These are phyloP conservation scores for Mesocentrotus franciscanus DNA, from an alignment of 53 echinoderm and acorn worm species.

Conservation along the genomic window DNA sequence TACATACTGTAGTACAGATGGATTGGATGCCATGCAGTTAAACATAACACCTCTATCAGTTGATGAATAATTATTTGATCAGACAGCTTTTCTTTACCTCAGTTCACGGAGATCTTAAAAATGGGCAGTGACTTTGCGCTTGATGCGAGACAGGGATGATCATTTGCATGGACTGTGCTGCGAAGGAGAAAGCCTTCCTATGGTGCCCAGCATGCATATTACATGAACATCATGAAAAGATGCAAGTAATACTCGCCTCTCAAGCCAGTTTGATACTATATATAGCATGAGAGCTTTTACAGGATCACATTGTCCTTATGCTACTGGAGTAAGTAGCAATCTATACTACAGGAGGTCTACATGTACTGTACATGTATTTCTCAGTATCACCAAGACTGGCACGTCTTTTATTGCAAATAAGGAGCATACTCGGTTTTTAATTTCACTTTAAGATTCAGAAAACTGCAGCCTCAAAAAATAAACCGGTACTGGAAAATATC, in stretches of 20 bases:
- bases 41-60: background rate
- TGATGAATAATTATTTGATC: background rate
- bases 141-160: background rate
- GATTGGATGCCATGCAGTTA: background rate
- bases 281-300: slow-evolving; percentile 18
- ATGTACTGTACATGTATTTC: background rate
- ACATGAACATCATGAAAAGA: slow-evolving; percentile 20
- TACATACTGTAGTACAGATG: background rate
- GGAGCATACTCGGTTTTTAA: background rate
- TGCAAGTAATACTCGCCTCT: slow-evolving; percentile 32
- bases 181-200: background rate
- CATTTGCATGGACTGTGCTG: background rate
- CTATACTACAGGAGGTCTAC: background rate
- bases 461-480: no score
- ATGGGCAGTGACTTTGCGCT: background rate
- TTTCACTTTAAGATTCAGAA: background rate
- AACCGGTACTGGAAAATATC: no score
- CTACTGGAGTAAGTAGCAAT: background rate
- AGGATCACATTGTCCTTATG: slow-evolving; percentile 8
- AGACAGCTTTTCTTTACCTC: background rate
- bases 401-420: background rate
- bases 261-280: background rate
- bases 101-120: background rate
- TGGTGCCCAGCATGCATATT: slow-evolving; percentile 31
- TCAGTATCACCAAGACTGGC: background rate